Base-by-base conservation (phyloP, 1,140 invertebrate genomes). In the Tachypleus tridentatus region DNA sequence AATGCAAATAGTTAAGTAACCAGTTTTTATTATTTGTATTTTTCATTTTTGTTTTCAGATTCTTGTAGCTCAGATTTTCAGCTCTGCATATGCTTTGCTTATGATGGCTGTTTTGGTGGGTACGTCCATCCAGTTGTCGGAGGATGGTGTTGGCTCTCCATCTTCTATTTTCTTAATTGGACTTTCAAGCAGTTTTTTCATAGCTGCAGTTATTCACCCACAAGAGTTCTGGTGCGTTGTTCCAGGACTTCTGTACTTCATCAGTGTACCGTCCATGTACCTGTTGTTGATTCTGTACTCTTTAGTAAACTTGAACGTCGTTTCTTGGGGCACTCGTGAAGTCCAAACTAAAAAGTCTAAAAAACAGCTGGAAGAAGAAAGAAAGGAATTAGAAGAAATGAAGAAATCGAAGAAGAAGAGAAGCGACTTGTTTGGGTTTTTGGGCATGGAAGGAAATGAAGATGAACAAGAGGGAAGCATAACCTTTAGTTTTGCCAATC, bases 211-310 rank as follows among this genome's bases (percentile, higher is more conserved):
- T 77, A 83, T 98, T 49, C 97, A 99, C 87, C 97, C 97, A 0
- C 93, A 98, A 64, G 97, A 99, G 77, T 98, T 98, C 79, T 92
- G 88, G 85, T 98, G 96, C 77, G 92, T 99, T 67, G 85, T 97
- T 5, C 93, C 90, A 51, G 93, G 93, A 71, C 81, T 93, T 3
- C 88, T 99, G 68, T 99, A 98, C 77, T 84, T 98, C 60, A 80
- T 99, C 7, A 95, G 93, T 51, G 97, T 99, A 71, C 97, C 97
- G 0, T 96, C 94, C 73, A 98, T 98, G 86, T 99, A 98, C 81
- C 82, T 99, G 69, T 84, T 99, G 9, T 82, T 99, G 70, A 97
- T 97, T 74, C 84, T 99, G 57, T 99, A 98, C 77, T 98, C 96
- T 6, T 86, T 99, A 67, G 95, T 97, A 76, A 99, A 99, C 79